Conservation (phyloP, 1,140 invertebrate species). For the Drosophila murphyi region DNA sequence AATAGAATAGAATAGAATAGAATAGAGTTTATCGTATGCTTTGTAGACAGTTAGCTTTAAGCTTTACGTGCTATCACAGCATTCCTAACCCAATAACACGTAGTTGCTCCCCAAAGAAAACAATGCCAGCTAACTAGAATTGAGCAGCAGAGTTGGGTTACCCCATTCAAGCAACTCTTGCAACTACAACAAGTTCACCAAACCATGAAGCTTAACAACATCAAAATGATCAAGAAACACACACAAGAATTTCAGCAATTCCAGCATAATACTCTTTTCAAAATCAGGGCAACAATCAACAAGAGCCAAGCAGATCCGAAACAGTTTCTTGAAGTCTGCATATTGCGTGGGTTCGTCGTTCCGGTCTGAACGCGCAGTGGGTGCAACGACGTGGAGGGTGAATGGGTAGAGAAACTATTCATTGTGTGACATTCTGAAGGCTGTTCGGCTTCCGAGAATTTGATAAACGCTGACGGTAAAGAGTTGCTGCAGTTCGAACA, state of each 20-base stretch:
- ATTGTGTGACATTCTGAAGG: conserved; percentile 77
- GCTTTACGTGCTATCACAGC: background rate
- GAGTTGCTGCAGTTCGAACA: conserved; percentile 29
- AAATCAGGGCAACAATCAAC: conserved; percentile 42
- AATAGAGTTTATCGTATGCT: background rate
- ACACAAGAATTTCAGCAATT: conserved; percentile 38
- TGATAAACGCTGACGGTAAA: conserved; percentile 63
- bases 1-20: background rate
- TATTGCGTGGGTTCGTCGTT: conserved; percentile 43
- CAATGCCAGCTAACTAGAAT: conserved; percentile 45
- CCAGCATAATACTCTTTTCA: conserved; percentile 24
- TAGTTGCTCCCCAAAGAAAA: conserved; percentile 6
- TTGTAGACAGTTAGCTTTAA: background rate
- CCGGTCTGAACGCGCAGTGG: conserved; percentile 28
- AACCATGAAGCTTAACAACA: conserved; percentile 39
- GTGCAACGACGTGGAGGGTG: background rate
- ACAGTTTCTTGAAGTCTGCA: conserved; percentile 27
- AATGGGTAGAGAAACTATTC: conserved; percentile 1
- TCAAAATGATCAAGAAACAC: conserved; percentile 12
- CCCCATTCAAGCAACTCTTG: conserved; percentile 2
- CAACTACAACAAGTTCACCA: conserved; percentile 20
- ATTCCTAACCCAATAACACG: conserved; percentile 14
- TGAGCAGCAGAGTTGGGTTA: conserved; percentile 3
- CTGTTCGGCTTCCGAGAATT: conserved; percentile 61
- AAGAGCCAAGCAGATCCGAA: conserved; percentile 32